phyloP scores from a whole-genome alignment of 2,797 vertebrate species.

The Buphagus erythrorhynchus region DNA sequence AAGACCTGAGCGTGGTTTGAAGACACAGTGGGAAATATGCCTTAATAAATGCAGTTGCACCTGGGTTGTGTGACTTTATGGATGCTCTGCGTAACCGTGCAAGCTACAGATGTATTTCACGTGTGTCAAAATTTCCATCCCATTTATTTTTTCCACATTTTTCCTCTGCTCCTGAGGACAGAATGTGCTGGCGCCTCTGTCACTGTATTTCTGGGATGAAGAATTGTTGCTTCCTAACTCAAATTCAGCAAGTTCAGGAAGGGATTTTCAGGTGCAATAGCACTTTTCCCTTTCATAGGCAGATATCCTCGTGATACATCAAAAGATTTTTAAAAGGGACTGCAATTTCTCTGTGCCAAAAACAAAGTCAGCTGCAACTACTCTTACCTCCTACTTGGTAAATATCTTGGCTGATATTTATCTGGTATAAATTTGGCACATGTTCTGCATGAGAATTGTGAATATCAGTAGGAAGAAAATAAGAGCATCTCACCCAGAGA shows the following conservation, averaged over 20 bases:
- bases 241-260: not conserved
- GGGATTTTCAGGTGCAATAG: not conserved
- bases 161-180: not conserved
- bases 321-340: not conserved
- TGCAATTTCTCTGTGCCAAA: not conserved
- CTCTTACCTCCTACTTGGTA: not conserved
- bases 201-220: not conserved
- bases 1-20: not conserved
- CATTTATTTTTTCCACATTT: not conserved
- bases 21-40: not conserved
- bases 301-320: not conserved
- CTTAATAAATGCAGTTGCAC: not conserved
- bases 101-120: not conserved
- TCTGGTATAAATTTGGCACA: not conserved
- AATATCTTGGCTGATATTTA: not conserved
- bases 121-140: not conserved
- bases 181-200: fast-evolving
- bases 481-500: not conserved
- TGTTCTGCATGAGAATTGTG: not conserved
- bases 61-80: not conserved
- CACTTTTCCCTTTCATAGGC: not conserved
- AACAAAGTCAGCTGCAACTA: not conserved
- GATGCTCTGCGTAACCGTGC: not conserved
- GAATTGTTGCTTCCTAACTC: fast-evolving
- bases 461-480: not conserved